phyloP scores from a whole-genome alignment of 2,113 vertebrate species.

The Pelmatolapia mariae region DNA sequence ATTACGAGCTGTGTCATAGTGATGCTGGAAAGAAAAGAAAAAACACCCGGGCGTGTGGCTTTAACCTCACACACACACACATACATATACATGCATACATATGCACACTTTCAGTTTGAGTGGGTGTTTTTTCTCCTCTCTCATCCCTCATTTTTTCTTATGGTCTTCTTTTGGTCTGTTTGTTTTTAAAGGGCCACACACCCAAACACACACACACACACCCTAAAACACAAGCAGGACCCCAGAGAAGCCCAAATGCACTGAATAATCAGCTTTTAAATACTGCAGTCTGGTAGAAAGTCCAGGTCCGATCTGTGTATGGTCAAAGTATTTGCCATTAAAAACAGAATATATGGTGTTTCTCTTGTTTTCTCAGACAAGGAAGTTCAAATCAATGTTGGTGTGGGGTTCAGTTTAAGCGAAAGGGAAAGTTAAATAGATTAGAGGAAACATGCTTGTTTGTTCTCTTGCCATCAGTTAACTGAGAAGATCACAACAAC shows the following conservation, averaged over 20 bases:
- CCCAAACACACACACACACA: not conserved
- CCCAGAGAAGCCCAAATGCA: not conserved
- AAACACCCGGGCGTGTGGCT: constrained; percentile 36
- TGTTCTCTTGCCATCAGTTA: not conserved
- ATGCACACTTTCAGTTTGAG: not conserved
- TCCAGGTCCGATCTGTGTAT: not conserved
- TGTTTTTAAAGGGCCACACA: not conserved
- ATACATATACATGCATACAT: not conserved
- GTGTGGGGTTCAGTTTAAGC: not conserved
- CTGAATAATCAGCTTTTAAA: not conserved
- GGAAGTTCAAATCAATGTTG: not conserved
- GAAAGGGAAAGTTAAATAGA: not conserved
- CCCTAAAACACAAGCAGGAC: not conserved
- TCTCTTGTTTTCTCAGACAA: not conserved
- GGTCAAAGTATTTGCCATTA: not conserved
- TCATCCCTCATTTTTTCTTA: not conserved
- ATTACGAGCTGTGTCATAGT: constrained; percentile 56
- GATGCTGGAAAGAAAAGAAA: constrained; percentile 62
- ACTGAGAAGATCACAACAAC: not conserved
- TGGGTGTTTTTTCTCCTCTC: not conserved
- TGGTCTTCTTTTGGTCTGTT: not conserved
- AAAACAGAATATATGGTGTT: not conserved
- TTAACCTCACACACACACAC: constrained; percentile 3
- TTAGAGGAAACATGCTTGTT: not conserved
- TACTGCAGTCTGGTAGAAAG: not conserved